These are phyloP conservation scores for Meloidogyne hapla DNA, from an alignment of 1,140 invertebrate species.

Conservation along the genomic window DNA sequence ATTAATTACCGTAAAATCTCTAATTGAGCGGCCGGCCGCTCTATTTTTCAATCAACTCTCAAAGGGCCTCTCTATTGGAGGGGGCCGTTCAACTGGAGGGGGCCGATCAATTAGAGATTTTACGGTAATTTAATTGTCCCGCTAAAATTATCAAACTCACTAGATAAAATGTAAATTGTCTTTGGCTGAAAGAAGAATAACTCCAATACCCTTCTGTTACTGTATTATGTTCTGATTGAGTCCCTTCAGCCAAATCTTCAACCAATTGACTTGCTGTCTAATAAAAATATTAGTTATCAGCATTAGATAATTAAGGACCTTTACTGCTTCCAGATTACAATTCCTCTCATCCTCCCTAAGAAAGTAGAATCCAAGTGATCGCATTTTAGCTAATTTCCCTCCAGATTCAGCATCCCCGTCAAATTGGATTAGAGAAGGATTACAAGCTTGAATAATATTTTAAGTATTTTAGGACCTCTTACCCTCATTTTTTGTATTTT, in stretches of 20 bases:
- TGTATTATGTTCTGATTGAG: background rate
- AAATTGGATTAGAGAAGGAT: conserved; percentile 55
- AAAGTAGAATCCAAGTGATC: conserved; percentile 58
- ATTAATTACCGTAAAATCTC: too few relatives aligned
- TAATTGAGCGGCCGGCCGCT: too few relatives aligned
- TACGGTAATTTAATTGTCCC: too few relatives aligned
- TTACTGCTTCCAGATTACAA: conserved; percentile 50
- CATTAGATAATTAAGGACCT: too few relatives aligned
- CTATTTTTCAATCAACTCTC: too few relatives aligned
- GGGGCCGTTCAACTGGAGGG: too few relatives aligned
- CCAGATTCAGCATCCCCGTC: conserved; percentile 60
- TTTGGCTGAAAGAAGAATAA: conserved; percentile 2
- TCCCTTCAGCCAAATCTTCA: background rate
- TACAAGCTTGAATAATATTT: background rate
- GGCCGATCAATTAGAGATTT: too few relatives aligned
- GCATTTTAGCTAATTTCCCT: conserved; percentile 58
- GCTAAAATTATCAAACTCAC: background rate
- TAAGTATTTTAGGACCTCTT: too few relatives aligned
- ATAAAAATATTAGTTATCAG: too few relatives aligned
- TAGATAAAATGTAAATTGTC: background rate
- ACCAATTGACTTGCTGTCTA: background rate
- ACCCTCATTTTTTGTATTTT: background rate
- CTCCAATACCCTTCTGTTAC: background rate
- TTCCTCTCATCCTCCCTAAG: conserved; percentile 41
- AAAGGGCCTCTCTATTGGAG: too few relatives aligned